Evolutionary conservation across 1,140 invertebrate genomes (phyloP).

Genomic region (Pentalonia nigronervosa): DNA sequence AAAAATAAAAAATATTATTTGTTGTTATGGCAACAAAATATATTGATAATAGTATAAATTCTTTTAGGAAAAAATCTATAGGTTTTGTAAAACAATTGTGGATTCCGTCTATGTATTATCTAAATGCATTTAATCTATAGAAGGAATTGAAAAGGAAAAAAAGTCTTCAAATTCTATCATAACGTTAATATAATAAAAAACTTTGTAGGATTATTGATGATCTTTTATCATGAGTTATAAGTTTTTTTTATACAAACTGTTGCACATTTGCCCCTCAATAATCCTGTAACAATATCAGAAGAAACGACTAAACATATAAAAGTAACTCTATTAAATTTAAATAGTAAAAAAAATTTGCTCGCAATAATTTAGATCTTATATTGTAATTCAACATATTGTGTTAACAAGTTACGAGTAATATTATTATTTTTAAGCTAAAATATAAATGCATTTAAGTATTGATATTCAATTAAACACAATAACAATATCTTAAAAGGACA

Average conservation of each 20-base stretch:
- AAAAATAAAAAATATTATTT: background rate
- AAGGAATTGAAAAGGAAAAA: background rate
- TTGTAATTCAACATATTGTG: background rate
- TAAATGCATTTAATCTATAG: background rate
- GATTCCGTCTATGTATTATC: background rate
- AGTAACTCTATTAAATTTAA: background rate
- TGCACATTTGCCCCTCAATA: background rate
- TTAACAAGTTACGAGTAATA: background rate
- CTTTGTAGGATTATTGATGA: background rate
- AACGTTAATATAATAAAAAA: background rate
- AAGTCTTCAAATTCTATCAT: background rate
- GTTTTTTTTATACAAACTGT: slow-evolving; percentile 8
- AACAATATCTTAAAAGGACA: background rate
- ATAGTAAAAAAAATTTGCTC: background rate
- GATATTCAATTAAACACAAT: background rate
- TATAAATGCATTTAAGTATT: background rate
- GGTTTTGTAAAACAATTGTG: background rate
- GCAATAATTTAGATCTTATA: background rate
- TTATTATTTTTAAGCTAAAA: background rate
- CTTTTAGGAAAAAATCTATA: too few species aligned
- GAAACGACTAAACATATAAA: background rate
- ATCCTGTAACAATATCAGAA: background rate
- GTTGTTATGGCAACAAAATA: background rate
- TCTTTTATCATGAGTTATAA: background rate
- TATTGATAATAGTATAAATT: background rate